Conservation (phyloP, 2,797 vertebrate genomes). For the Catharus ustulatus region DNA sequence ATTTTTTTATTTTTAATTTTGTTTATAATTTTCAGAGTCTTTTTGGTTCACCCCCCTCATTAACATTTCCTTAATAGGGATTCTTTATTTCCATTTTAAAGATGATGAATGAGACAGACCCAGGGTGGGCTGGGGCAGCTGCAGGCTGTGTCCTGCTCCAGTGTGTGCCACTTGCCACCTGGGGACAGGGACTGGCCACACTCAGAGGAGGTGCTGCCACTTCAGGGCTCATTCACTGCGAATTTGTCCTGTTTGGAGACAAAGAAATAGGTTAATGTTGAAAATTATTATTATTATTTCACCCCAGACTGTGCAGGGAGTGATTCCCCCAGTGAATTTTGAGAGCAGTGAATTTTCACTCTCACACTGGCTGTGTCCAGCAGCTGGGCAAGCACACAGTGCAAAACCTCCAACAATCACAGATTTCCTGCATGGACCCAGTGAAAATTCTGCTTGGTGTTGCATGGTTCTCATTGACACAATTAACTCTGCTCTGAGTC, state of each 20-base stretch:
- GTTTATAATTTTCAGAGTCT: not conserved
- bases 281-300: not conserved
- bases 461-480: not conserved
- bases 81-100: not conserved
- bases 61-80: not conserved
- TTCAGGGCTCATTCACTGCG: not conserved
- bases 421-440: not conserved
- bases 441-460: not conserved
- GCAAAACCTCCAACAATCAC: not conserved
- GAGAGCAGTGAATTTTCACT: not conserved
- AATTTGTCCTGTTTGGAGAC: not conserved
- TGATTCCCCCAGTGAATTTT: not conserved
- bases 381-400: not conserved
- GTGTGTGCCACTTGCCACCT: not conserved
- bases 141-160: not conserved
- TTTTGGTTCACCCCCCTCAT: not conserved
- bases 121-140: not conserved
- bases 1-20: not conserved
- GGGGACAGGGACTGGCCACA: not conserved
- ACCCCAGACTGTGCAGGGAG: not conserved
- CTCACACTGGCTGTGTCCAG: not conserved
- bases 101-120: not conserved
- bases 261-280: fast-evolving
- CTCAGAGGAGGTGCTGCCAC: not conserved
- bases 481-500: slow-evolving; percentile 5